These are phyloP conservation scores for Episyrphus balteatus DNA, from an alignment of 1,140 invertebrate genomes.

Conservation along the genomic window DNA sequence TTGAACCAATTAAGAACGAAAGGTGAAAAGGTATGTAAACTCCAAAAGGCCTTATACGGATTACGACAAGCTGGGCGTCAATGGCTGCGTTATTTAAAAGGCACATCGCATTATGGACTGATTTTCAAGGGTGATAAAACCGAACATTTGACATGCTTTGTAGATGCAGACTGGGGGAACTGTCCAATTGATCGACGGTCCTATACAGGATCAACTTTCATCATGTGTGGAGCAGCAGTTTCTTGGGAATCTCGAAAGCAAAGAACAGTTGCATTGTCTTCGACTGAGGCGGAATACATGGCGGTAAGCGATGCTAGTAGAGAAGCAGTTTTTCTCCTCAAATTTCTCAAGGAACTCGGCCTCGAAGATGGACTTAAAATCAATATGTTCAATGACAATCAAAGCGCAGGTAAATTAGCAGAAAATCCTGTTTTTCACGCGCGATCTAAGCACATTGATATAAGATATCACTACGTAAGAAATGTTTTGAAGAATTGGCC, in stretches of 20 bases:
- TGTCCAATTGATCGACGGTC: constrained; percentile 21
- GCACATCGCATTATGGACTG: neutral
- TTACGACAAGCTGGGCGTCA: too few relatives aligned
- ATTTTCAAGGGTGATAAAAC: neutral
- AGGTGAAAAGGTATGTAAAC: too few relatives aligned
- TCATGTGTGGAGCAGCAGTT: constrained; percentile 12
- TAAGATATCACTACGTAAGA: constrained; percentile 19
- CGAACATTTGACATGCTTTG: neutral
- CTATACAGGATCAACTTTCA: constrained; percentile 7
- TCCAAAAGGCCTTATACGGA: too few relatives aligned
- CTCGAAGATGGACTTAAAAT: neutral
- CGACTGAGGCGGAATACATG: constrained; percentile 28
- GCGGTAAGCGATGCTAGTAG: constrained; percentile 19
- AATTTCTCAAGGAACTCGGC: constrained; percentile 6
- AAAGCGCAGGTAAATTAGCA: constrained; percentile 12
- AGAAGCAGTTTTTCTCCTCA: constrained; percentile 2
- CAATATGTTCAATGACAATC: constrained; percentile 7
- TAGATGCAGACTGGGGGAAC: constrained; percentile 29
- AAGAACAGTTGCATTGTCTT: constrained; percentile 16
- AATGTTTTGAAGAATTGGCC: constrained; percentile 5
- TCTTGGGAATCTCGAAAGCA: constrained; percentile 30
- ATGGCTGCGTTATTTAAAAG: constrained; percentile 4
- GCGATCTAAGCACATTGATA: constrained; percentile 25
- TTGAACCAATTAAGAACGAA: too few relatives aligned
- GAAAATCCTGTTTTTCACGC: constrained; percentile 16